A percentile compares a stretch with the other conserved stretches of the same genome.
Evolutionary conservation across 2,797 vertebrate species (phyloP).

Genomic region (Loriculus beryllinus): DNA sequence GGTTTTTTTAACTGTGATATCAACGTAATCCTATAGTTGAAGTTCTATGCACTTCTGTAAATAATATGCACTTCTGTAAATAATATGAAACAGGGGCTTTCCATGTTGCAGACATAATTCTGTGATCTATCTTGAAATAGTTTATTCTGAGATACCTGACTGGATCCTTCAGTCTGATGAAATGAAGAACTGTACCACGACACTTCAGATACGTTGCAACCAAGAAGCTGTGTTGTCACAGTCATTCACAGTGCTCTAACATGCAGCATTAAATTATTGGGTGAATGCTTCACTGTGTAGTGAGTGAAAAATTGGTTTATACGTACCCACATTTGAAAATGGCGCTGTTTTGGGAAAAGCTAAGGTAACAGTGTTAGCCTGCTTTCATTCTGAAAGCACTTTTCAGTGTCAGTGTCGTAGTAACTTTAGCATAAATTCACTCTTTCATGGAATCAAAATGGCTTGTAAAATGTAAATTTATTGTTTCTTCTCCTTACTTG

Average conservation of each 20-base stretch:
- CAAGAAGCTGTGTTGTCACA: background rate
- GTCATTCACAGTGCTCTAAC: background rate
- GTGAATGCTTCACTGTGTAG: background rate
- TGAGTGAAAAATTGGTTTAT: background rate
- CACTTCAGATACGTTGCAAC: background rate
- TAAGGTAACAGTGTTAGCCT: background rate
- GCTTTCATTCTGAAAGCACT: background rate
- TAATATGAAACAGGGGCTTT: background rate
- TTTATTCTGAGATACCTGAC: background rate
- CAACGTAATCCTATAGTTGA: accelerated
- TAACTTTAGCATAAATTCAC: background rate
- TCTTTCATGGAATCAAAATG: background rate
- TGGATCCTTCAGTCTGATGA: background rate
- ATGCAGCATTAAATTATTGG: background rate
- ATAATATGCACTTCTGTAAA: background rate
- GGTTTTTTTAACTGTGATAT: background rate
- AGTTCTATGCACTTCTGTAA: background rate
- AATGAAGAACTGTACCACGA: background rate
- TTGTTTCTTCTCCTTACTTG: background rate
- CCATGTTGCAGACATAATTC: background rate
- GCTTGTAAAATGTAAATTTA: background rate
- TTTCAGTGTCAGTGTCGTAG: background rate
- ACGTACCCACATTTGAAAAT: background rate
- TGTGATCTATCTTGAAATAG: background rate
- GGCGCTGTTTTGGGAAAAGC: background rate